A percentile compares a stretch with the other conserved stretches of the same genome.
Evolutionary conservation across 2,797 vertebrate genomes (phyloP).

Genomic region (Melanotaenia pygmaea): DNA sequence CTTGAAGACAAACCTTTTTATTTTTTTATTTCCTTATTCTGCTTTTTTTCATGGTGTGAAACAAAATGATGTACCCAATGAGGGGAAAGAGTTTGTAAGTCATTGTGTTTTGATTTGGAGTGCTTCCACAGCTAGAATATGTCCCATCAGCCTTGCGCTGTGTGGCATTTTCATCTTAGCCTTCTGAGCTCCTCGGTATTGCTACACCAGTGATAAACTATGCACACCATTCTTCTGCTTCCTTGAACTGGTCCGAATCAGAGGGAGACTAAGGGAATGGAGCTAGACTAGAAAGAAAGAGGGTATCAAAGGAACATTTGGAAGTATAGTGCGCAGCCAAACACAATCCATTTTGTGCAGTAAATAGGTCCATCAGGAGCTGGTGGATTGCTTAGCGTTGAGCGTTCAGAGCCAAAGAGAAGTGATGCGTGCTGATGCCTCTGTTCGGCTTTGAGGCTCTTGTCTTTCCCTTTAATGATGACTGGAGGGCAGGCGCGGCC

Average conservation of each 20-base stretch:
- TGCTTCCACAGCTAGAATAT: constrained; percentile 52
- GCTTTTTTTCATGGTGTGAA: constrained; percentile 23
- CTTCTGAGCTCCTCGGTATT: constrained; percentile 40
- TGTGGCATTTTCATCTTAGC: constrained; percentile 52
- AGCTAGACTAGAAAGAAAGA: constrained; percentile 27
- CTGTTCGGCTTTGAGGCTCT: constrained; percentile 62
- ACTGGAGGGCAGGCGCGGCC: constrained; percentile 74
- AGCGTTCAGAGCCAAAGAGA: constrained; percentile 59
- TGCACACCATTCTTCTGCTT: constrained; percentile 49
- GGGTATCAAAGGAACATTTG: constrained; percentile 72
- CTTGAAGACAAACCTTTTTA: constrained; percentile 60
- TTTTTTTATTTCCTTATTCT: not conserved
- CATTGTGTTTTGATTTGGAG: constrained; percentile 58
- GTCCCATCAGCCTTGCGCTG: constrained; percentile 56
- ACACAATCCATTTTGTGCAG: constrained; percentile 70
- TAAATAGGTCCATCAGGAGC: constrained; percentile 76
- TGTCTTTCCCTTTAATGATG: constrained; percentile 77
- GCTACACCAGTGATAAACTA: constrained; percentile 38
- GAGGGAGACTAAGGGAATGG: constrained; percentile 15
- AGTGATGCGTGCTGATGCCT: constrained; percentile 75
- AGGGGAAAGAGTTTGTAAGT: constrained; percentile 53
- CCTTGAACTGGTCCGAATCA: constrained; percentile 49
- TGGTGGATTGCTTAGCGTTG: constrained; percentile 64
- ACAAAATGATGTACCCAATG: constrained; percentile 55
- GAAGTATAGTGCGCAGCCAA: constrained; percentile 64